Evolutionary conservation across 2,797 vertebrate genomes (phyloP).

Genomic region (Dermochelys coriacea): DNA sequence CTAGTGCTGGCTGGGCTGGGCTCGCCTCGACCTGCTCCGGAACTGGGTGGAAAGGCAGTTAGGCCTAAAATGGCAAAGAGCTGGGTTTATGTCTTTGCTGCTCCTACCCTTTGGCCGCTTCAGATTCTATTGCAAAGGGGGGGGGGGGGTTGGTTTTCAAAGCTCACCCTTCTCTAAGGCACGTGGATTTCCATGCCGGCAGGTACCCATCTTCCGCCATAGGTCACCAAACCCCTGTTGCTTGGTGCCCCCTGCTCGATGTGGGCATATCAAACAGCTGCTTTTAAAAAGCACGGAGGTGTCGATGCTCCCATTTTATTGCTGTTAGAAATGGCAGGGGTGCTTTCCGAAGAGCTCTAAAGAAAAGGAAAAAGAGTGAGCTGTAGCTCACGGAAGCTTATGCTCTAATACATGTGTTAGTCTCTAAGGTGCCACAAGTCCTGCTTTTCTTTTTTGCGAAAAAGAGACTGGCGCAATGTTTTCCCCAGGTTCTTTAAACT

Average conservation of each 20-base stretch:
- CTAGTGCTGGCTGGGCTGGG: too few species aligned
- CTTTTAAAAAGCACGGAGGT: not conserved
- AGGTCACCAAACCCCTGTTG: not conserved
- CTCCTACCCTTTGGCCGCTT: not conserved
- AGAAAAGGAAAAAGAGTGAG: not conserved
- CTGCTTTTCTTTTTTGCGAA: too few species aligned
- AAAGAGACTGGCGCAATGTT: not conserved
- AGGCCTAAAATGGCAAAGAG: not conserved
- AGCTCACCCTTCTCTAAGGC: not conserved
- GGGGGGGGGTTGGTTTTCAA: too few species aligned
- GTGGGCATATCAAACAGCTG: slow-evolving; percentile 3
- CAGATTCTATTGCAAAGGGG: too few species aligned
- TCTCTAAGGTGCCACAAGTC: too few species aligned
- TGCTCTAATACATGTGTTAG: too few species aligned
- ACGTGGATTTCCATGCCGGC: not conserved
- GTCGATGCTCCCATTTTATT: not conserved
- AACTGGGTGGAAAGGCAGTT: not conserved
- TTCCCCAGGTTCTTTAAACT: not conserved
- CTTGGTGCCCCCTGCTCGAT: not conserved
- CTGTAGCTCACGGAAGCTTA: too few species aligned
- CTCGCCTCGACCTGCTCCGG: too few species aligned
- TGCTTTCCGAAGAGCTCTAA: not conserved
- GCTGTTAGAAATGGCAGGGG: not conserved
- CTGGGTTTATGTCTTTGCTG: not conserved
- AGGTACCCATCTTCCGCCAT: not conserved